A percentile compares a stretch with the other conserved stretches of the same genome.
Evolutionary conservation across 2,797 vertebrate species (phyloP).

Genomic region (Darevskia mixta): DNA sequence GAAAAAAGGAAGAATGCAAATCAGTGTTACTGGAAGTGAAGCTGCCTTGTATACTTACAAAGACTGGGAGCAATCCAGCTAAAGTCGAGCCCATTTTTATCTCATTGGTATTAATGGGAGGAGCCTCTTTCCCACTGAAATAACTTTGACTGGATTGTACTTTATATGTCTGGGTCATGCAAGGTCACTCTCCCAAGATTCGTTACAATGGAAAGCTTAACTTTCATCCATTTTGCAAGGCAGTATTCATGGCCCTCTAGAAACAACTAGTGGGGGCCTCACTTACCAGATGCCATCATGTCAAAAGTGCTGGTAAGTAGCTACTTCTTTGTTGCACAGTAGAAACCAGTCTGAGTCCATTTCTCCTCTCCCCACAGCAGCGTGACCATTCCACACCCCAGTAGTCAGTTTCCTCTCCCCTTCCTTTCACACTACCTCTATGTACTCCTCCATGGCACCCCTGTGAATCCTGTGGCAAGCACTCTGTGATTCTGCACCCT

Average conservation of each 20-base stretch:
- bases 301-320: slow-evolving; percentile 4
- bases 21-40: neutral
- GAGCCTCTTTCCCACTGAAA: neutral
- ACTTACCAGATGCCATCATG: neutral
- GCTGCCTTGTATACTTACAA: too few species aligned
- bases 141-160: neutral
- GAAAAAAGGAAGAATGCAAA: neutral
- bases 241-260: neutral
- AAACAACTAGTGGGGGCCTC: neutral
- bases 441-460: neutral
- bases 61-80: neutral
- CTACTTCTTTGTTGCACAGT: neutral
- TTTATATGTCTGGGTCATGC: neutral
- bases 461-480: neutral
- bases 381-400: neutral
- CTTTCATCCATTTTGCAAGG: neutral
- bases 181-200: neutral
- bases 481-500: neutral
- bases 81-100: neutral
- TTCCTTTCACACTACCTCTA: neutral
- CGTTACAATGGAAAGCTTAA: neutral
- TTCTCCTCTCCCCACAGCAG: neutral
- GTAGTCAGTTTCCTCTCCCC: neutral
- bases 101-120: neutral
- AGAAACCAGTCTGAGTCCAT: neutral